A percentile compares a stretch with the other conserved stretches of the same genome.
Conservation (phyloP, 2,888 invertebrate genomes). For the Eilema caniola region DNA sequence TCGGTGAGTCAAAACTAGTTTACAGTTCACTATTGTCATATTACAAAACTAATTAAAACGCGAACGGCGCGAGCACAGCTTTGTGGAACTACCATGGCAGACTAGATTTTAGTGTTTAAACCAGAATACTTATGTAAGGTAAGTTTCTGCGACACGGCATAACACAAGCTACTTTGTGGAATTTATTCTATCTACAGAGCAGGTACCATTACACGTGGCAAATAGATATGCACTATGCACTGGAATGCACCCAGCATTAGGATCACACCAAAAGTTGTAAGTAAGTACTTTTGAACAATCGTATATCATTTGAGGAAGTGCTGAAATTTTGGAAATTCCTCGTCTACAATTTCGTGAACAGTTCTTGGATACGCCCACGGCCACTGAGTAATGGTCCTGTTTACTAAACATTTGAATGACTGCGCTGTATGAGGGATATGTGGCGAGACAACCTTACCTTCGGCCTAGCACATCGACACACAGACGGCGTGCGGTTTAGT, state of each 20-base stretch:
- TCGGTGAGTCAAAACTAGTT: neutral
- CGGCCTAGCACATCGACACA: too few species aligned
- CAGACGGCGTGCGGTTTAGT: too few species aligned
- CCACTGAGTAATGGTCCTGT: neutral
- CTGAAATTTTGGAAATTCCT: neutral
- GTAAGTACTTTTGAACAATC: too few species aligned
- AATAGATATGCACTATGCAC: too few species aligned
- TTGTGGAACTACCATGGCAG: neutral
- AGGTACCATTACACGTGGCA: too few species aligned
- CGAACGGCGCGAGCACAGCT: too few species aligned
- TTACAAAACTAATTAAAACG: neutral
- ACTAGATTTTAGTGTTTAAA: neutral
- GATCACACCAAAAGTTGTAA: neutral
- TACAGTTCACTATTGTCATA: neutral
- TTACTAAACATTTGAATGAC: neutral
- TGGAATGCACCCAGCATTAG: neutral
- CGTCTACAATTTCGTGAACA: neutral
- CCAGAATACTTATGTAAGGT: too few species aligned
- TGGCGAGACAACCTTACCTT: too few species aligned
- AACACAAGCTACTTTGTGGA: too few species aligned
- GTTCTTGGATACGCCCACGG: conserved; percentile 1
- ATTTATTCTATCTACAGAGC: too few species aligned
- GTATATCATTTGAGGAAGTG: neutral
- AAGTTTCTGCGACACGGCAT: too few species aligned
- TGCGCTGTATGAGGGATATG: too few species aligned